Percentiles rank a stretch among this genome's conserved stretches.
Conservation (phyloP, 2,888 invertebrate species). For the Zonitis immaculata region DNA sequence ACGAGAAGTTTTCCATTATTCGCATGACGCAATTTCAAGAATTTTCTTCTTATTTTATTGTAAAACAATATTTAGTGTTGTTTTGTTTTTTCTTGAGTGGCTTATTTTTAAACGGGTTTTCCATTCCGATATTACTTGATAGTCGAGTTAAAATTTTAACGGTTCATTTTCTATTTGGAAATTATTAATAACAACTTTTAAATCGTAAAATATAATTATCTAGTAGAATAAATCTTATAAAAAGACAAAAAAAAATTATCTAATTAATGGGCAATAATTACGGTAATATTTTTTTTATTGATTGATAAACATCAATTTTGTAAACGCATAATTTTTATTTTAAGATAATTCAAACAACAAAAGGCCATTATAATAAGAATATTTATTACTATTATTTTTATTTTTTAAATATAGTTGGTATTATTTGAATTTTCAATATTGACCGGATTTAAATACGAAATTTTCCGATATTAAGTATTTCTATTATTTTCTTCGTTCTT, state of each 20-base stretch:
- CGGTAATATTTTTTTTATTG: neutral
- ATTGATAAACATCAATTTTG: neutral
- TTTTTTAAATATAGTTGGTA: too few relatives aligned
- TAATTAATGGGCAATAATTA: neutral
- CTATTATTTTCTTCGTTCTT: neutral
- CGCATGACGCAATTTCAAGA: too few relatives aligned
- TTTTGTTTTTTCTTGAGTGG: too few relatives aligned
- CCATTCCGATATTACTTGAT: neutral
- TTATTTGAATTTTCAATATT: neutral
- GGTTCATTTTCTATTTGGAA: neutral
- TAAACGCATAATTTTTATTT: neutral
- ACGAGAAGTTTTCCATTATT: too few relatives aligned
- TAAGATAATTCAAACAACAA: neutral
- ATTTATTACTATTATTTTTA: too few relatives aligned
- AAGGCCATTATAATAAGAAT: neutral
- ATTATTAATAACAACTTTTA: neutral
- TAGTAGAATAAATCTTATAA: neutral
- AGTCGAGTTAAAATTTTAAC: neutral
- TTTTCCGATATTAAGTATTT: too few relatives aligned
- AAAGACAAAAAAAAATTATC: neutral
- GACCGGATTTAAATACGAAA: too few relatives aligned
- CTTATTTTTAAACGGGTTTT: constrained; percentile 8
- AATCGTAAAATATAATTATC: constrained; percentile 1
- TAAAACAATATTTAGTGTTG: too few relatives aligned
- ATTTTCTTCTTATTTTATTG: too few relatives aligned